A percentile compares a stretch with the other conserved stretches of the same genome.
These are phyloP conservation scores for Saturnia pavonia DNA, from an alignment of 2,888 invertebrate genomes.

Conservation along the genomic window DNA sequence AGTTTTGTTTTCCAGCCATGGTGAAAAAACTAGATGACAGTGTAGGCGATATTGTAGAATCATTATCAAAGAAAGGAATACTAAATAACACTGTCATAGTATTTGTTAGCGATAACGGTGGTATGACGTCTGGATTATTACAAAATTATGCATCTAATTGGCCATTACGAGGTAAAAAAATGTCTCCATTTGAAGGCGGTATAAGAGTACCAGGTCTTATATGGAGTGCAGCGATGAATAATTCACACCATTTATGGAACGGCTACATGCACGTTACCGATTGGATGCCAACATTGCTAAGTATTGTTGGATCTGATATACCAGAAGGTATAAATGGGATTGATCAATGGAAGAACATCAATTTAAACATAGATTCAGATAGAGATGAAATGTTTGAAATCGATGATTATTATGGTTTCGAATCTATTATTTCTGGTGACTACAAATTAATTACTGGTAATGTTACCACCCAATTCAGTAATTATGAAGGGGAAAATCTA, in stretches of 20 bases:
- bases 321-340: conserved; percentile 61
- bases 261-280: conserved; percentile 89
- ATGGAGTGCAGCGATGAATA: conserved; percentile 78
- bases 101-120: conserved; percentile 95
- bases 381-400: conserved; percentile 62
- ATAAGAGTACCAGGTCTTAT: conserved; percentile 87
- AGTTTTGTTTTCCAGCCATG: conserved; percentile 87
- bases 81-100: conserved; percentile 91
- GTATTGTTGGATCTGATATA: conserved; percentile 50
- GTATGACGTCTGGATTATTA: conserved; percentile 87
- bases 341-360: conserved; percentile 64
- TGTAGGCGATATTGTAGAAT: conserved; percentile 88
- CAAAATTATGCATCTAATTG: conserved; percentile 89
- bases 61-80: conserved; percentile 85
- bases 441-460: conserved; percentile 62
- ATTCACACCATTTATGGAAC: conserved; percentile 68
- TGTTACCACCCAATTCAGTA: conserved; percentile 39
- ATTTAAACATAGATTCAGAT: conserved; percentile 45
- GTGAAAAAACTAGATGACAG: conserved; percentile 92
- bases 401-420: conserved; percentile 57
- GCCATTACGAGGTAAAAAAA: conserved; percentile 89
- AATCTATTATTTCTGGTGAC: conserved; percentile 52
- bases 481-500: conserved; percentile 55
- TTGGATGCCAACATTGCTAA: conserved; percentile 88
- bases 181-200: conserved; percentile 92